Conservation (phyloP, 2,888 invertebrate genomes). For the Pristionchus japonicus region DNA sequence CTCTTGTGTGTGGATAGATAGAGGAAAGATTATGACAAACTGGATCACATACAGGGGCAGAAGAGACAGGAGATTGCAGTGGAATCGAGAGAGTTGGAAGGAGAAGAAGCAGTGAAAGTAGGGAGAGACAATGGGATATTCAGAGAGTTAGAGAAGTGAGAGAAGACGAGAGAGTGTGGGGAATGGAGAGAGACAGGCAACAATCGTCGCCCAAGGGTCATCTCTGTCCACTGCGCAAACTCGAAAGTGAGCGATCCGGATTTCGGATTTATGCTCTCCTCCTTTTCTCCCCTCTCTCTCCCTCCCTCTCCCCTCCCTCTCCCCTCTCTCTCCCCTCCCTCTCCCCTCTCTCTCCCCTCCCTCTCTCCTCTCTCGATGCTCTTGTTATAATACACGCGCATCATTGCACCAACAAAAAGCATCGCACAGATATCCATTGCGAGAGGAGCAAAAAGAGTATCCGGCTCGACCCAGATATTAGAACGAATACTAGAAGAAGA, state of each 20-base stretch:
- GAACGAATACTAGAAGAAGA: not conserved
- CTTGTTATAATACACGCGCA: constrained; percentile 41
- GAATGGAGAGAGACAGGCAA: not conserved
- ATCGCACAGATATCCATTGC: not conserved
- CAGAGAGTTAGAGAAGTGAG: constrained; percentile 9
- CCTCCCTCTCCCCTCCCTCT: not conserved
- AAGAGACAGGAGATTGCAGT: constrained; percentile 5
- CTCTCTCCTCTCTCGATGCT: not conserved
- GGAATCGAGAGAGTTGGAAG: constrained; percentile 25
- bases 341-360: no score
- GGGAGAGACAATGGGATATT: not conserved
- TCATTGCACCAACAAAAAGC: constrained; percentile 34
- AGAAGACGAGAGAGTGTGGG: not conserved
- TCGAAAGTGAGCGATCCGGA: constrained; percentile 42
- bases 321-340: not conserved
- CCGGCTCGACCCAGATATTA: not conserved
- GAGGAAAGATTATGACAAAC: constrained; percentile 43
- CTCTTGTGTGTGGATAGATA: constrained; percentile 32
- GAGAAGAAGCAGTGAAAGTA: constrained; percentile 19
- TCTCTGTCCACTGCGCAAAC: constrained; percentile 27
- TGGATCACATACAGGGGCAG: constrained; percentile 19
- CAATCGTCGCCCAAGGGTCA: constrained; percentile 40
- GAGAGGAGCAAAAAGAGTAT: not conserved
- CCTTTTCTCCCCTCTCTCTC: not conserved
- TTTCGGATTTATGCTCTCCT: constrained; percentile 33